phyloP scores from a whole-genome alignment of 2,888 invertebrate species.

The Cephus runcator region DNA sequence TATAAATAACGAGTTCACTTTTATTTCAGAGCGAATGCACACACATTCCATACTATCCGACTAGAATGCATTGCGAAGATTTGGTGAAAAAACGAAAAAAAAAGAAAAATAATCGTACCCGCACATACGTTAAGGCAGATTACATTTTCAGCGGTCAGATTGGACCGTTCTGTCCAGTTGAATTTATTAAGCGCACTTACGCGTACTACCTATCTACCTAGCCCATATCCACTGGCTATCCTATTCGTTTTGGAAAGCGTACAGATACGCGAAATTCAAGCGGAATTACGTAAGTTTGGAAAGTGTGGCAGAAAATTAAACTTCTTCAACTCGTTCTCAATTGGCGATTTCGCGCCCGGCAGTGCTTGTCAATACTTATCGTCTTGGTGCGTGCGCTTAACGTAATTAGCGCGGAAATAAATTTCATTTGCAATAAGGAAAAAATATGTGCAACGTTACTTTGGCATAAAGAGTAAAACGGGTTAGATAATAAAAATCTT shows the following conservation, averaged over 20 bases:
- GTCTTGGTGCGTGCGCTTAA: background rate
- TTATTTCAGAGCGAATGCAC: background rate
- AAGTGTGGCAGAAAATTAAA: background rate
- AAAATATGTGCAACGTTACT: background rate
- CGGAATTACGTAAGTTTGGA: background rate
- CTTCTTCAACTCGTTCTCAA: background rate
- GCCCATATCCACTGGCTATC: background rate
- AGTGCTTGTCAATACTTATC: background rate
- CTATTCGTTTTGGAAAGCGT: background rate
- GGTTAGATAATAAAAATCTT: background rate
- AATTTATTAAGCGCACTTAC: slow-evolving; percentile 40
- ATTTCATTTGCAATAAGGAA: background rate
- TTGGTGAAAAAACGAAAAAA: slow-evolving; percentile 5
- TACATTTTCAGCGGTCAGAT: slow-evolving; percentile 40
- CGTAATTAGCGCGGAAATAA: background rate
- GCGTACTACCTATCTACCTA: slow-evolving; percentile 25
- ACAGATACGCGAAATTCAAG: background rate
- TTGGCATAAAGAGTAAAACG: background rate
- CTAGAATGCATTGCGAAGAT: background rate
- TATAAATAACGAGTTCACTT: background rate
- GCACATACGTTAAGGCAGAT: slow-evolving; percentile 43
- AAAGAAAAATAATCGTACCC: slow-evolving; percentile 35
- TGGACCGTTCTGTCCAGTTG: slow-evolving; percentile 31
- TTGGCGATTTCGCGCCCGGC: background rate
- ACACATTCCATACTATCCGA: background rate